phyloP scores from a whole-genome alignment of 2,113 vertebrate genomes.

The Lanius collurio region DNA sequence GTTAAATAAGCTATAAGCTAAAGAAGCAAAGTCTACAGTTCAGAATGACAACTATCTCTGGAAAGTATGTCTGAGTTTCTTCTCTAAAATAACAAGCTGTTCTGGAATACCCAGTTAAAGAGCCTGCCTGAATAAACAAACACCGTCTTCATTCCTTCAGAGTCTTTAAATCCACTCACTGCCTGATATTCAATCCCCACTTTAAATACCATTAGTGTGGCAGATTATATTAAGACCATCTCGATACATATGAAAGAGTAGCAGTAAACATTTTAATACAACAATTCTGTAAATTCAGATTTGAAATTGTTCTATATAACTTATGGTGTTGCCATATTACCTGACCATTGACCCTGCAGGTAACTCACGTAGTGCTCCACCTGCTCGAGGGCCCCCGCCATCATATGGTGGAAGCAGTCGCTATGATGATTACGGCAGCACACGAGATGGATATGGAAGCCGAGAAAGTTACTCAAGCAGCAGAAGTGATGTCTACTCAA shows the following conservation, averaged over 20 bases:
- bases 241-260: slow-evolving; percentile 66
- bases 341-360: slow-evolving; percentile 99
- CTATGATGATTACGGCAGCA: slow-evolving; percentile 99
- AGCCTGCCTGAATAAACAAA: slow-evolving; percentile 78
- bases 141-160: slow-evolving; percentile 76
- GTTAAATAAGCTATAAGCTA: slow-evolving; percentile 76
- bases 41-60: slow-evolving; percentile 79
- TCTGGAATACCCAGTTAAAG: slow-evolving; percentile 77
- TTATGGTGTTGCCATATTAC: slow-evolving; percentile 96
- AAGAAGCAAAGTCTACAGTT: slow-evolving; percentile 79
- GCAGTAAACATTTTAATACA: slow-evolving; percentile 71
- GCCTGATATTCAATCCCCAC: slow-evolving; percentile 61
- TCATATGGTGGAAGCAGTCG: slow-evolving; percentile 99
- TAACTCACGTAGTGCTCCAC: slow-evolving; percentile 99
- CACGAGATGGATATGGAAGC: slow-evolving; percentile 98
- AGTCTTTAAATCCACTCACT: slow-evolving; percentile 74
- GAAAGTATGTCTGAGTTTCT: slow-evolving; percentile 81
- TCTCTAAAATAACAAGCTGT: slow-evolving; percentile 79
- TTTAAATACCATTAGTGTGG: slow-evolving; percentile 67
- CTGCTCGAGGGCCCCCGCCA: slow-evolving; percentile 97
- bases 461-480: slow-evolving; percentile 98
- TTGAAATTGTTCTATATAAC: slow-evolving; percentile 81
- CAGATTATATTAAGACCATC: slow-evolving; percentile 67
- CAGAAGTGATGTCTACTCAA: slow-evolving; percentile 97
- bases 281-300: slow-evolving; percentile 79